Conservation (phyloP, 2,113 vertebrate genomes). For the Lophochroa leadbeateri region DNA sequence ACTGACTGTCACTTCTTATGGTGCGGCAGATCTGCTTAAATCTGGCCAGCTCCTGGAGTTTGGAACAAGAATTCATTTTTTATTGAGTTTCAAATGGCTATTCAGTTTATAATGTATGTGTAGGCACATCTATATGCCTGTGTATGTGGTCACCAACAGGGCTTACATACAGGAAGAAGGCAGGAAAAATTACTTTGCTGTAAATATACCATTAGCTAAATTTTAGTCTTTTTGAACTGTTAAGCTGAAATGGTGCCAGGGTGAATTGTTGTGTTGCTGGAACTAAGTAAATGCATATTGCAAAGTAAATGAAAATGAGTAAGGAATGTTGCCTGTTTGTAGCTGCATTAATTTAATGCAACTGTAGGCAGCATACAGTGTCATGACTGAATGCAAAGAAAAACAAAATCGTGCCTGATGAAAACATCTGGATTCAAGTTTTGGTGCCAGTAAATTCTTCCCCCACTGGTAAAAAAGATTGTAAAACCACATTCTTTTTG, state of each 20-base stretch:
- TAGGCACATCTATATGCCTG: neutral
- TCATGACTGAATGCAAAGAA: constrained; percentile 50
- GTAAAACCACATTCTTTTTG: constrained; percentile 56
- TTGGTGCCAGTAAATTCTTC: constrained; percentile 62
- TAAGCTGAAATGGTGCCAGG: constrained; percentile 26
- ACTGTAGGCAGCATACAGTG: constrained; percentile 5
- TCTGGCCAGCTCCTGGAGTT: neutral
- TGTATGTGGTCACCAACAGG: neutral
- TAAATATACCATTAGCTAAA: neutral
- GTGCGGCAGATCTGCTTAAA: neutral
- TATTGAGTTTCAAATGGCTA: neutral
- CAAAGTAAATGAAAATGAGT: constrained; percentile 26
- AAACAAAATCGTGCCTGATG: constrained; percentile 46
- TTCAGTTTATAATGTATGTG: neutral
- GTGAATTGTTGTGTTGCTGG: neutral
- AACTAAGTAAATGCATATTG: constrained; percentile 33
- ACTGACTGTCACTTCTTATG: neutral
- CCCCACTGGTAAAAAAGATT: constrained; percentile 40
- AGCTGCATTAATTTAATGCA: constrained; percentile 41
- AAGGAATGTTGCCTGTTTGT: constrained; percentile 28
- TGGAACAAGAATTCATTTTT: neutral
- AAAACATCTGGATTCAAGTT: constrained; percentile 71
- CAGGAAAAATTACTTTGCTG: neutral
- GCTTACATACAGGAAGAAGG: neutral
- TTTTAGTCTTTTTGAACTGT: neutral